Conservation (phyloP, 2,113 vertebrate genomes). For the Anolis sagrei region DNA sequence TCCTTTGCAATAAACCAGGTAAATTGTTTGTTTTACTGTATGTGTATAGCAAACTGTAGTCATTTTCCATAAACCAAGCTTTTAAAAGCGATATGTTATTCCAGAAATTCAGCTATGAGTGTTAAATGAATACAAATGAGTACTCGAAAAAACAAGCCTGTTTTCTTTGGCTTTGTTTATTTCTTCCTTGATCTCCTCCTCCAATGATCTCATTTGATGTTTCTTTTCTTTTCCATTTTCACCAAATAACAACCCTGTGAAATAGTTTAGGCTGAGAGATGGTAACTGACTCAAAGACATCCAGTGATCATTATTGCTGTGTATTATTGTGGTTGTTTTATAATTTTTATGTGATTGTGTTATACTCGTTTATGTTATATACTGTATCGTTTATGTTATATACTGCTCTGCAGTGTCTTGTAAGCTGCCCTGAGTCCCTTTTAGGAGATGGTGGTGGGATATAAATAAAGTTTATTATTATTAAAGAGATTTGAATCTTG, state of each 20-base stretch:
- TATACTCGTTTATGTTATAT: too few species aligned
- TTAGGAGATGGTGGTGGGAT: too few species aligned
- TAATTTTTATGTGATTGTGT: too few species aligned
- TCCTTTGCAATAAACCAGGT: slow-evolving; percentile 85
- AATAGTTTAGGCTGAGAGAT: neutral
- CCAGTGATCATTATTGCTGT: neutral
- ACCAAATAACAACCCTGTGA: neutral
- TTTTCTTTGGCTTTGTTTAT: neutral
- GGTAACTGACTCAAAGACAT: neutral
- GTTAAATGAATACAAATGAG: neutral
- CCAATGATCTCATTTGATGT: neutral
- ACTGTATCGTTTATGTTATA: too few species aligned
- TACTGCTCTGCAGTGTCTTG: too few species aligned
- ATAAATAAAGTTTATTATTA: too few species aligned
- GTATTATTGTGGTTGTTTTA: too few species aligned
- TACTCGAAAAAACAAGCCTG: neutral
- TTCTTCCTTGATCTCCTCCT: neutral
- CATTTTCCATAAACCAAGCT: neutral
- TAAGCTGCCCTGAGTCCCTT: too few species aligned
- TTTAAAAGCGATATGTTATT: neutral
- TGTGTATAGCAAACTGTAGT: neutral
- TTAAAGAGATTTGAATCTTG: neutral
- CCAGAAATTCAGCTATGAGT: neutral
- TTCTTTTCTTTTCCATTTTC: neutral
- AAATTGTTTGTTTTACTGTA: neutral